Evolutionary conservation across 2,888 invertebrate species (phyloP), one percentile per base, ranked within the genome.

Genomic region (Ormyrus thymus): DNA sequence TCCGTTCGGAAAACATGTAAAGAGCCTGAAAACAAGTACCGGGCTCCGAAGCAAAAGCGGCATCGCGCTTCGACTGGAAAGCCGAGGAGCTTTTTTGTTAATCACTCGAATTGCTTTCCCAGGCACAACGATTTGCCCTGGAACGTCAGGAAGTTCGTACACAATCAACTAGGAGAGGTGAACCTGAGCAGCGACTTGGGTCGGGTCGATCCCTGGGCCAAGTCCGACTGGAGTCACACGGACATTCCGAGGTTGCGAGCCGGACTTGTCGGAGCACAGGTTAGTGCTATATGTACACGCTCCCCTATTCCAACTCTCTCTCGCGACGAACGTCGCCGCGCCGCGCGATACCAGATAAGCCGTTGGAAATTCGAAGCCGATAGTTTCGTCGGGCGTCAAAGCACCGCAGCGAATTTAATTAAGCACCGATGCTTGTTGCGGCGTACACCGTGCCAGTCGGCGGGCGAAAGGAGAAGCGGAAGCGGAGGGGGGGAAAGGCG

Each of bases 181-280:
- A 90, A 90, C 86, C 85, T 90, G 81, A 90, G 89, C 86, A 90
- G 89, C 82, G 89, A 90, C 83, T 88, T 90, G 90, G 93, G 93
- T 82, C 91, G 92, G 79, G 92, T 94, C 84, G 95, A 96, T 86
- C 95, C 96, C 83, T 97, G 97, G 97, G 94, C 95, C 84, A 93
- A 93, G 86, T 95, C 95, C 89, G 94, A 94, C 90, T 97, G 97
- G 97, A 96, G 97, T 85, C 97, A 98, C 90, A 98, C 97, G 46
- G 97, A 98, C 90, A 95, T 98, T 86, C 95, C 96, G 79, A 93
- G 97, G 86, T 92, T 97, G 85, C 93, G 94, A 85, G 93, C 94
- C 84, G 97, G 97, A 79, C 93, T 95, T 88, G 94, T 98, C 78
- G 97, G 97, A 81, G 97, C 97, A 83, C 97, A 97, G 92, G 92